Evolutionary conservation across 2,797 vertebrate genomes (phyloP).

Genomic region (Neopelma chrysocephalum): DNA sequence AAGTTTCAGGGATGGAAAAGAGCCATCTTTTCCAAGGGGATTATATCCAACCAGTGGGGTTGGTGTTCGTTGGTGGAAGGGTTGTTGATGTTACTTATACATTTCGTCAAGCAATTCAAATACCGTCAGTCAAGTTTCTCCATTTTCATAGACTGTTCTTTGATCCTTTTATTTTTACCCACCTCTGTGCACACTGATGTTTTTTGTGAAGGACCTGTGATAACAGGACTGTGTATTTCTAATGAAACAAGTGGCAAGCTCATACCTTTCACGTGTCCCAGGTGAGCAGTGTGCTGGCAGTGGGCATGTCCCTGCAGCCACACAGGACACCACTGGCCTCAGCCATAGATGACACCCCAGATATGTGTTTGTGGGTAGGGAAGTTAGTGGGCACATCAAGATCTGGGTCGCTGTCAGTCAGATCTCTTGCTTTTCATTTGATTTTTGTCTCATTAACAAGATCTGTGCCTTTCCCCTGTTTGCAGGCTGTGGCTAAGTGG

Average conservation of each 20-base stretch:
- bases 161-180: background rate
- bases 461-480: background rate
- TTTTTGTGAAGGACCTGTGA: background rate
- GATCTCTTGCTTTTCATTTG: background rate
- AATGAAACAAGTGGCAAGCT: background rate
- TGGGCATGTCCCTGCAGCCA: background rate
- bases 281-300: background rate
- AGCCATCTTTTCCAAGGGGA: background rate
- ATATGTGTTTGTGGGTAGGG: background rate
- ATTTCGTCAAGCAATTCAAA: background rate
- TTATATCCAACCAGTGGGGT: background rate
- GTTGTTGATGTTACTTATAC: background rate
- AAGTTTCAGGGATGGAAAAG: background rate
- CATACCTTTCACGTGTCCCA: accelerated
- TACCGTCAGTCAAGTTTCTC: background rate
- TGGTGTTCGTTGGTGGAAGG: background rate
- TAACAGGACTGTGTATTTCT: background rate
- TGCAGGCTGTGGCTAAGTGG: slow-evolving; percentile 87
- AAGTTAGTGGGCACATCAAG: background rate
- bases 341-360: background rate
- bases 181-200: background rate
- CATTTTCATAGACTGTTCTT: background rate
- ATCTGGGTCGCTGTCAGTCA: background rate
- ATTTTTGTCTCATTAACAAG: background rate
- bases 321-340: background rate